Percentiles rank a stretch among this genome's conserved stretches.
Evolutionary conservation across 2,113 vertebrate genomes (phyloP).

Genomic region (Proteles cristata): DNA sequence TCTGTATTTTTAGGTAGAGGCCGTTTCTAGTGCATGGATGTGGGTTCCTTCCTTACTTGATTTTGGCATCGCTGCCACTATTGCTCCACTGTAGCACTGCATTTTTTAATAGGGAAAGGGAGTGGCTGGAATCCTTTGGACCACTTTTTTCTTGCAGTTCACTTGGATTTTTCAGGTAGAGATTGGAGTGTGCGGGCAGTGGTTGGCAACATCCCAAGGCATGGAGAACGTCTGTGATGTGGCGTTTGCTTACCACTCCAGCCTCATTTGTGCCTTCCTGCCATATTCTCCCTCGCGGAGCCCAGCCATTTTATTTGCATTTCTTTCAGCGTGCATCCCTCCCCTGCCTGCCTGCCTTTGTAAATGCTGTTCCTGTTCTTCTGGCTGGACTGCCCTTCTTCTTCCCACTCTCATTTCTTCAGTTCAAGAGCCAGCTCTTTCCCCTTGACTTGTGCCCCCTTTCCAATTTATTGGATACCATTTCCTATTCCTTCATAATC

Average conservation of each 20-base stretch:
- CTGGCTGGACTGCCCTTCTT: slow-evolving; percentile 18
- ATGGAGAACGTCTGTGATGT: not conserved
- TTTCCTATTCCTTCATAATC: not conserved
- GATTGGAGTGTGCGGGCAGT: not conserved
- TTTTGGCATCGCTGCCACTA: not conserved
- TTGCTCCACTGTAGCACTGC: not conserved
- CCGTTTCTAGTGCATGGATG: not conserved
- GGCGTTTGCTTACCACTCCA: not conserved
- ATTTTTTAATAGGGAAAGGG: not conserved
- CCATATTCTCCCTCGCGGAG: rapidly evolving
- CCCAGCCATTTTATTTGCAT: not conserved
- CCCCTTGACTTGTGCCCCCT: not conserved
- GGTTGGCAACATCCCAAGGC: not conserved
- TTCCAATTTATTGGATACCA: not conserved
- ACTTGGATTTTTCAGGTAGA: not conserved
- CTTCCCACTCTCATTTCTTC: not conserved
- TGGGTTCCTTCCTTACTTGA: not conserved
- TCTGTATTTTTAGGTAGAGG: not conserved
- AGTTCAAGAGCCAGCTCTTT: not conserved
- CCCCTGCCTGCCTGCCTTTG: not conserved
- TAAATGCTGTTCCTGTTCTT: not conserved
- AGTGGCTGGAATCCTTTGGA: not conserved
- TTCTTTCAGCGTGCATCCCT: slow-evolving; percentile 3
- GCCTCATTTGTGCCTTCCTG: not conserved
- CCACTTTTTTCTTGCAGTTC: not conserved